Evolutionary conservation across 2,797 vertebrate species (phyloP), one percentile per base, ranked within the genome.

Genomic region (Eurystomus glaucurus): DNA sequence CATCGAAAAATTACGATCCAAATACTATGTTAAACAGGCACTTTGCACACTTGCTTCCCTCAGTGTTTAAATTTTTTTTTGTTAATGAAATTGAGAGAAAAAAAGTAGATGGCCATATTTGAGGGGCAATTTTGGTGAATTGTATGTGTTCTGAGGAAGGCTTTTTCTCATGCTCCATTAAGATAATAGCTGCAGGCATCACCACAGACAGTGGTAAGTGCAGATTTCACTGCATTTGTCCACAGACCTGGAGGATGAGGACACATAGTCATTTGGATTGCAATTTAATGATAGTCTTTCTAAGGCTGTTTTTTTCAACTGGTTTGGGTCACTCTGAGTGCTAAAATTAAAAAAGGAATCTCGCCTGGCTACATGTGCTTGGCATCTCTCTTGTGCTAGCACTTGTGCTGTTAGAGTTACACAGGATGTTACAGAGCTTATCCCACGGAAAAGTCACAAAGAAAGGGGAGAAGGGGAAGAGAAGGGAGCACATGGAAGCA

Each of bases 391-490:
- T 88, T 58, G 39, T 10, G 37, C 31, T 29, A 90, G 31, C 28
- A 50, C 16, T 50, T 65, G n/a, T 41, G 54, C 54, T 57, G n/a
- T 33, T 70, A 52, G 26, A 85, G 37, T 60, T 65, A 58, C 41
- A 68, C 11, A 43, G 57, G 33, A 83, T 39, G 9, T 69, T n/a
- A 48, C 28, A 80, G 43, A 78, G 74, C 37, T 61, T 45, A 43
- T 5, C 13, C 29, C 16, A 51, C 21, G 60, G 45, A 31, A 70
- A 90, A 93, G 26, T 37, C 33, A 71, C 65, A 68, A 64, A 46
- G 48, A 90, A 85, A 51, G 54, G 31, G 4, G 8, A 3, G 2
- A 5, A 8, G 21, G 8, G 25, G 8, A 1, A 5, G 2, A 46
- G 64, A 33, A 68, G 14, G 20, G 31, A 85, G 22, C 18, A 55